Evolutionary conservation across 2,888 invertebrate species (phyloP), one percentile per base, ranked within the genome.

Genomic region (Galeruca laticollis): DNA sequence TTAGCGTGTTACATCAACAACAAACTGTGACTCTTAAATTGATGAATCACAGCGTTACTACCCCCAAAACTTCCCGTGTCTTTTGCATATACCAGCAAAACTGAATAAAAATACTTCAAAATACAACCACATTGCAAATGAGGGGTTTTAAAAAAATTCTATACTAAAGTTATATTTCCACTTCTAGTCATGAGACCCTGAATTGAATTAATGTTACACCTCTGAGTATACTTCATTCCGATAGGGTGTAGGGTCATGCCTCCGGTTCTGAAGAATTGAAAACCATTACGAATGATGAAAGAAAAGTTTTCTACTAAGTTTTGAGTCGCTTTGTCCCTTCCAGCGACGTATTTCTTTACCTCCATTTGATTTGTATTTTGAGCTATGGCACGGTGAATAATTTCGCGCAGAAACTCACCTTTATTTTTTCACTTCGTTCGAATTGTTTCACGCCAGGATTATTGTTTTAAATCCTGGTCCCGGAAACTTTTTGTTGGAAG

Each of bases 251-350:
- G 76, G 77, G 79, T 79, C 78, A 78, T 78, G 79, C 79, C 78
- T 71, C 75, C 74, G 78, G 77, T 78, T 76, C 70, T 72, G 76
- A 83, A 84, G 84, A 85, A 85, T 84, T 83, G 84, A 84, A 84
- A 85, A 84, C 84, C 84, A 85, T 85, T 86, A 86, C 84, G 78
- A 80, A 81, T 84, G 85, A 85, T 85, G 85, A 85, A 85, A 85
- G 85, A 85, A 85, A 86, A 85, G 84, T 85, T 85, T 84, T 78
- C 81, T 80, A 78, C 82, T 75, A 82, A 83, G 83, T 84, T 83
- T 80, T 79, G 75, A 82, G 84, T 82, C 80, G 81, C 83, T 84
- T 84, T 84, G 84, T 83, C 82, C 83, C 83, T 82, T 79, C 78
- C 78, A 81, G 82, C 82, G 76, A 79, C 80, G 76, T 77, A 72